A percentile compares a stretch with the other conserved stretches of the same genome.
Evolutionary conservation across 2,888 invertebrate genomes (phyloP).

Genomic region (Troides aeacus): DNA sequence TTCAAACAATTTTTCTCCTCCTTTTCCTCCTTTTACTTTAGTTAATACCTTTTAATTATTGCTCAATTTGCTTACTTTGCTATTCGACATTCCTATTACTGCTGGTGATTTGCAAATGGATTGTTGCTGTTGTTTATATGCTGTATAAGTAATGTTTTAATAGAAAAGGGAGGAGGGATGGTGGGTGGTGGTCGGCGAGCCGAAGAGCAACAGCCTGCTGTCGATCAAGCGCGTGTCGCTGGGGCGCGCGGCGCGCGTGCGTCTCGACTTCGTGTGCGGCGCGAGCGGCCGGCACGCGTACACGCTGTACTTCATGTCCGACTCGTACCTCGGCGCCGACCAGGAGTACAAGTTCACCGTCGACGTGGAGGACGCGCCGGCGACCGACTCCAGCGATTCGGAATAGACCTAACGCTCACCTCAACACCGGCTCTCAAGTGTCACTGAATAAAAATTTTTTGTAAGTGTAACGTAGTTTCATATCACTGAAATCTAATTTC

Average conservation of each 20-base stretch:
- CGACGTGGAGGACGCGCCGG: slow-evolving; percentile 82
- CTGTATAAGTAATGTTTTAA: too few species aligned
- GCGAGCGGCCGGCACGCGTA: slow-evolving; percentile 93
- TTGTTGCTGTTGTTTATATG: too few species aligned
- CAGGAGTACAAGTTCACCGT: slow-evolving; percentile 98
- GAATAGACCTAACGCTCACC: slow-evolving; percentile 34
- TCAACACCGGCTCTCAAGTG: too few species aligned
- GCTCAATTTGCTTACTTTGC: too few species aligned
- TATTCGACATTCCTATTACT: too few species aligned
- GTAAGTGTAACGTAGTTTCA: too few species aligned
- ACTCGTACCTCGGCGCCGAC: slow-evolving; percentile 99
- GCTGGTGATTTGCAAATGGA: too few species aligned
- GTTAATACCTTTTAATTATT: too few species aligned
- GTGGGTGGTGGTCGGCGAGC: slow-evolving; percentile 99
- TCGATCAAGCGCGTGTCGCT: slow-evolving; percentile 98
- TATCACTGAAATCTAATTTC: too few species aligned
- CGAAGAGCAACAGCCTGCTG: slow-evolving; percentile 94
- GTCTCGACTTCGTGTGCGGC: slow-evolving; percentile 96
- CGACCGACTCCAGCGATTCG: slow-evolving; percentile 51
- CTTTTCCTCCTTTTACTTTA: too few species aligned
- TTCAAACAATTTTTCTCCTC: too few species aligned
- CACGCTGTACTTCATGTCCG: slow-evolving; percentile 99
- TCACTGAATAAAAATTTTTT: too few species aligned
- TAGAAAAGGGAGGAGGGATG: slow-evolving; percentile 95
- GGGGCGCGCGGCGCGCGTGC: slow-evolving; percentile 92